Conservation (phyloP, 30 jellyfish, hydroid and myxozoan genomes). For the Cassiopea xamachana region DNA sequence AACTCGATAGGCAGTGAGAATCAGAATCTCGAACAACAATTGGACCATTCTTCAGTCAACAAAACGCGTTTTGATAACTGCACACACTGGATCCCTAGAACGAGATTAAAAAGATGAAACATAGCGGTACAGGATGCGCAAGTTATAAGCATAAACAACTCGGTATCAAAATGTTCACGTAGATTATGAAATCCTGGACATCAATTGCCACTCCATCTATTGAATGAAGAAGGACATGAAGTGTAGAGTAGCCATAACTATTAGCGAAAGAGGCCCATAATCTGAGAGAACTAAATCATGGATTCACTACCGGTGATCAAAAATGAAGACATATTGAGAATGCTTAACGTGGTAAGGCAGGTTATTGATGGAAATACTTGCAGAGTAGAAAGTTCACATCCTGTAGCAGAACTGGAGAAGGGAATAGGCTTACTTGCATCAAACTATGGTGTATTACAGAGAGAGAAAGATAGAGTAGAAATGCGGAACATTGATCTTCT, state of each 20-base stretch:
- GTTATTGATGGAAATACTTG: not conserved
- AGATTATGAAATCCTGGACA: no score
- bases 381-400: not conserved
- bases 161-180: no score
- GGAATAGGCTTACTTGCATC: not conserved
- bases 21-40: not conserved
- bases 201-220: no score
- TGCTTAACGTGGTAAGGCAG: not conserved
- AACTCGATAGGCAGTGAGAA: not conserved
- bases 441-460: not conserved
- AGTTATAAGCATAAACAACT: no score
- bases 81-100: not conserved
- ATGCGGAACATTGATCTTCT: conserved; percentile 44
- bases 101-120: not conserved
- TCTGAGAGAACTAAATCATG: not conserved
- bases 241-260: no score
- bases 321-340: not conserved
- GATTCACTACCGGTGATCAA: not conserved
- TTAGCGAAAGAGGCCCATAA: not conserved
- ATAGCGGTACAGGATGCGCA: not conserved
- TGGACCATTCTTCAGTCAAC: not conserved
- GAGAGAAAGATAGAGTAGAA: conserved; percentile 24
- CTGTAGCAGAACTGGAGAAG: not conserved
- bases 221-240: no score
- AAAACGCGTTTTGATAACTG: not conserved